phyloP scores from a whole-genome alignment of 2,888 invertebrate genomes.

The Leptura quadrifasciata region DNA sequence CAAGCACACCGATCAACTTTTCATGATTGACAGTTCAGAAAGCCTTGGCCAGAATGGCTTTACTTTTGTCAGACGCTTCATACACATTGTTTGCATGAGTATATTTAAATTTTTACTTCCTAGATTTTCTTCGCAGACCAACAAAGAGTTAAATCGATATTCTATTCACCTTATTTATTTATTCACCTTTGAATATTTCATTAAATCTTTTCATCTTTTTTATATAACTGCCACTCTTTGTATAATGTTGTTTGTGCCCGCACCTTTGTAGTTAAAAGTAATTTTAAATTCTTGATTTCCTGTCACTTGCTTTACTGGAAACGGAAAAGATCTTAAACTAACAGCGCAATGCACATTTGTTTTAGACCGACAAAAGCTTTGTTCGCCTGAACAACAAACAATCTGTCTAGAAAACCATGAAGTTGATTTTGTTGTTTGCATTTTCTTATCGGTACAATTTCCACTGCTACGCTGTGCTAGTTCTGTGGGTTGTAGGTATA shows the following conservation, averaged over 20 bases:
- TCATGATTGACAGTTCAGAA: too few relatives aligned
- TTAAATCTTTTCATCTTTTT: background rate
- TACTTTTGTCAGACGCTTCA: too few relatives aligned
- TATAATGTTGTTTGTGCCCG: constrained; percentile 1
- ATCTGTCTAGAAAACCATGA: constrained; percentile 31
- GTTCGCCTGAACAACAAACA: constrained; percentile 25
- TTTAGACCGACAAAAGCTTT: constrained; percentile 31
- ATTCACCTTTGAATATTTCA: background rate
- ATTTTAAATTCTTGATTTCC: constrained; percentile 35
- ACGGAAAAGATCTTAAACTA: constrained; percentile 34
- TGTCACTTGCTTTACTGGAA: constrained; percentile 30
- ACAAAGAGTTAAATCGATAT: background rate
- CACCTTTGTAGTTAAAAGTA: constrained; percentile 30
- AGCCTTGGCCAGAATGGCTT: too few relatives aligned
- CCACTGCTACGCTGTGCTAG: background rate
- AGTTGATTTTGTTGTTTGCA: constrained; percentile 30
- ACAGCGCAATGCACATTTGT: constrained; percentile 27
- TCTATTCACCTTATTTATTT: background rate
- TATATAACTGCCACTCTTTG: background rate
- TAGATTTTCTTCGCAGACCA: background rate
- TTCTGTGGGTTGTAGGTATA: background rate
- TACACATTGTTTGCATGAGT: too few relatives aligned
- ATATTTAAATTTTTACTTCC: too few relatives aligned
- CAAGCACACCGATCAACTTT: too few relatives aligned
- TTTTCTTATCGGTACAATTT: constrained; percentile 33